phyloP scores from a whole-genome alignment of 2,113 vertebrate species.

The Spilogale gracilis region DNA sequence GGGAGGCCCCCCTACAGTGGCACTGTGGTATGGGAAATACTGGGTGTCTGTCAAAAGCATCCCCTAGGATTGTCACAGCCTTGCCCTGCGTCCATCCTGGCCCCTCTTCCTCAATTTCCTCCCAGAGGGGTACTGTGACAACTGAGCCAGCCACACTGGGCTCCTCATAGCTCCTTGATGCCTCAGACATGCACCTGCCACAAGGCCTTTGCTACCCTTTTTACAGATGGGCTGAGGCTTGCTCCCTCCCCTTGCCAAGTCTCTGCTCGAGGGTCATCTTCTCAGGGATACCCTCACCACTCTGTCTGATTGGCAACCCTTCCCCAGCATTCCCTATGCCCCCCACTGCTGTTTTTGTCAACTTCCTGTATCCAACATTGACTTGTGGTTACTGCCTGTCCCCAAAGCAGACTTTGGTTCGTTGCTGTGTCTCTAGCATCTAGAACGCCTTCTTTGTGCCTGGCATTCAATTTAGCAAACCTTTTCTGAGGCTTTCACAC shows the following conservation, averaged over 20 bases:
- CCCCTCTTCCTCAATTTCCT: neutral
- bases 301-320: neutral
- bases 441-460: neutral
- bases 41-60: neutral
- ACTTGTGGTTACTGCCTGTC: neutral
- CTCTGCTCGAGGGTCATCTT: neutral
- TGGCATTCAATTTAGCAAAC: neutral
- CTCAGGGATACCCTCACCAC: neutral
- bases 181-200: neutral
- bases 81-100: accelerated
- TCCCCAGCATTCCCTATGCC: neutral
- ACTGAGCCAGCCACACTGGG: neutral
- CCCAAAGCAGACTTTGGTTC: neutral
- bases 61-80: neutral
- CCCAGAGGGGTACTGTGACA: neutral
- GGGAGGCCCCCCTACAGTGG: neutral
- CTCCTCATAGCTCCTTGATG: neutral
- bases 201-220: neutral
- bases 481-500: neutral
- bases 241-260: neutral
- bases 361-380: neutral
- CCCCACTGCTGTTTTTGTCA: neutral
- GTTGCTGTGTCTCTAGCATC: neutral
- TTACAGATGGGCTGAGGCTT: neutral
- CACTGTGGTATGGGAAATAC: neutral